A percentile compares a stretch with the other conserved stretches of the same genome.
Conservation (phyloP, 2,888 invertebrate genomes). For the Willowsia nigromaculata region DNA sequence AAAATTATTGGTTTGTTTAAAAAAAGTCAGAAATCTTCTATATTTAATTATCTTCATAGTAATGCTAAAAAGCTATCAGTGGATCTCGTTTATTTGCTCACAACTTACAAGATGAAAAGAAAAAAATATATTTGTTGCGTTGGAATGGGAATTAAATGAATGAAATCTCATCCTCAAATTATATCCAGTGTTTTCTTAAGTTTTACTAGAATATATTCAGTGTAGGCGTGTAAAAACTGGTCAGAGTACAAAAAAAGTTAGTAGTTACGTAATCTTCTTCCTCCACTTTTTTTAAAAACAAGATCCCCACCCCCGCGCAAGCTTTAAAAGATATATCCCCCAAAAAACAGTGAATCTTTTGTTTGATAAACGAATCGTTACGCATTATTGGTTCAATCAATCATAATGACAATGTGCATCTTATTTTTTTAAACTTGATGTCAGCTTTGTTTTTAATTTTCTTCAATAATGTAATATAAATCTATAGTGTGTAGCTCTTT, state of each 20-base stretch:
- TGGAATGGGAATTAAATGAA: neutral
- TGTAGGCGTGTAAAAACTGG: slow-evolving; percentile 31
- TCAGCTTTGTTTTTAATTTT: neutral
- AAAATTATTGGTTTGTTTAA: too few relatives aligned
- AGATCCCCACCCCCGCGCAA: neutral
- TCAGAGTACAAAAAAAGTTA: slow-evolving; percentile 53
- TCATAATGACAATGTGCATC: too few relatives aligned
- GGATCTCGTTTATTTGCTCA: slow-evolving; percentile 64
- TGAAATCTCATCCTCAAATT: slow-evolving; percentile 23
- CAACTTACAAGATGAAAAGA: neutral
- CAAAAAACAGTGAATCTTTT: too few relatives aligned
- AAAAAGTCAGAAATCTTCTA: slow-evolving; percentile 27
- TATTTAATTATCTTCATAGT: neutral
- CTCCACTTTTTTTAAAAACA: neutral
- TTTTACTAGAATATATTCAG: neutral
- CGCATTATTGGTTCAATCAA: too few relatives aligned
- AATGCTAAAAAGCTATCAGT: slow-evolving; percentile 23
- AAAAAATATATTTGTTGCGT: neutral
- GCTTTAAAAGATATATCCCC: slow-evolving; percentile 53
- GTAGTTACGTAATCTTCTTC: neutral
- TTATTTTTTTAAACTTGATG: too few relatives aligned
- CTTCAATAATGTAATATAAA: neutral
- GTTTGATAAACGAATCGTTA: too few relatives aligned
- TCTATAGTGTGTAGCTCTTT: neutral
- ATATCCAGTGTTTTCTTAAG: slow-evolving; percentile 16